A percentile compares a stretch with the other conserved stretches of the same genome.
Evolutionary conservation across 2,888 invertebrate species (phyloP).

Genomic region (Ligdia adustata): DNA sequence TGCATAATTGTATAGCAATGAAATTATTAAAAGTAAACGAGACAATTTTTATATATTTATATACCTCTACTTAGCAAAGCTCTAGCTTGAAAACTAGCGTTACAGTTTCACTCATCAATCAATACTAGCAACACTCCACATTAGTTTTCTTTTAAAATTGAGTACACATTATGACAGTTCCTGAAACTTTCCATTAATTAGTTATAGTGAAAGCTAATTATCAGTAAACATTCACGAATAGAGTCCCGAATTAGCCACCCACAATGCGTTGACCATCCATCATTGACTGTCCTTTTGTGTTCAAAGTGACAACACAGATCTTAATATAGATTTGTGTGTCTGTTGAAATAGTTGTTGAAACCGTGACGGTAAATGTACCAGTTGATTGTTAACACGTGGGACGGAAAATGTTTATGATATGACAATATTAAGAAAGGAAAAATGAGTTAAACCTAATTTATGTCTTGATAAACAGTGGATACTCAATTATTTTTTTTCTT

Average conservation of each 20-base stretch:
- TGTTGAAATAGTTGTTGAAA: slow-evolving; percentile 48
- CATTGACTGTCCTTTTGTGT: slow-evolving; percentile 15
- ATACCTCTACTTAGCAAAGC: too few species aligned
- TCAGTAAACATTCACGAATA: slow-evolving; percentile 4
- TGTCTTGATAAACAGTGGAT: too few species aligned
- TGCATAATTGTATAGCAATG: too few species aligned
- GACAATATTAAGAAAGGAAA: too few species aligned
- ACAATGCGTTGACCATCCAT: slow-evolving; percentile 16
- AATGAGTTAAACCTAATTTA: too few species aligned
- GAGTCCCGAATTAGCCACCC: slow-evolving; percentile 22
- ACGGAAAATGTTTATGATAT: too few species aligned
- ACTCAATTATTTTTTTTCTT: too few species aligned
- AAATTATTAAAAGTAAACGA: too few species aligned
- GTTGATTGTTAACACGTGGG: slow-evolving; percentile 57
- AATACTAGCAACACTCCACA: background rate
- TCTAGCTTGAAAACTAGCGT: too few species aligned
- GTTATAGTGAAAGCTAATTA: slow-evolving; percentile 6
- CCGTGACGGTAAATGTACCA: slow-evolving; percentile 60
- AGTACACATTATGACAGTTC: slow-evolving; percentile 1
- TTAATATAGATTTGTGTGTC: slow-evolving; percentile 51
- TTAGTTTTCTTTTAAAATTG: background rate
- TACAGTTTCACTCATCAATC: too few species aligned
- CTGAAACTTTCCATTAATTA: background rate
- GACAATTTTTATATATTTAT: too few species aligned
- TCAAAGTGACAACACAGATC: slow-evolving; percentile 28